Percentiles rank a stretch among this genome's conserved stretches.
These are phyloP conservation scores for Lanius collurio DNA, from an alignment of 2,113 vertebrate species.

Conservation along the genomic window DNA sequence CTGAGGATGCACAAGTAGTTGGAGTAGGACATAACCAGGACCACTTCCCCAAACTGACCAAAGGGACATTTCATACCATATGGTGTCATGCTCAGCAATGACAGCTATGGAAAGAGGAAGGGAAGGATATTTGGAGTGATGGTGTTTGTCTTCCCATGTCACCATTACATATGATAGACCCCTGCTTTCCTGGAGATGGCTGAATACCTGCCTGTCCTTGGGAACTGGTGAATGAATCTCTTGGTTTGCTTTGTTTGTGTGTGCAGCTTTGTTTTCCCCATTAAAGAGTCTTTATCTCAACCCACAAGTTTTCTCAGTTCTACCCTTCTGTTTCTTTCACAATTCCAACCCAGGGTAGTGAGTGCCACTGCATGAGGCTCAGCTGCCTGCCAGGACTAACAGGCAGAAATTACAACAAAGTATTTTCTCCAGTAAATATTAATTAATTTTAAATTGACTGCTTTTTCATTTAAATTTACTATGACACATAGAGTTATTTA, in stretches of 20 bases:
- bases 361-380: accelerated
- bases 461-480: neutral
- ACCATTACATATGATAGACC: accelerated
- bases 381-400: neutral
- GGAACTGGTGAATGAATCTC: neutral
- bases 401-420: neutral
- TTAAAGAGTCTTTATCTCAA: neutral
- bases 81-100: neutral
- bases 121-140: neutral
- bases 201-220: neutral
- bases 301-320: neutral
- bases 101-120: neutral
- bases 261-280: accelerated
- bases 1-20: neutral
- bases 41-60: neutral
- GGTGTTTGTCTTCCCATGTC: neutral
- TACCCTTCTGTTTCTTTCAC: accelerated
- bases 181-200: neutral
- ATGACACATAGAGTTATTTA: neutral
- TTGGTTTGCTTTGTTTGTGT: neutral
- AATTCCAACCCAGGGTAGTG: accelerated
- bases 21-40: neutral
- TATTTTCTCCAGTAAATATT: neutral
- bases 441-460: neutral
- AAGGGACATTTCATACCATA: accelerated